Percentiles rank a stretch among this genome's conserved stretches.
Conservation (phyloP, 2,113 vertebrate genomes). For the Brachypteracias leptosomus region DNA sequence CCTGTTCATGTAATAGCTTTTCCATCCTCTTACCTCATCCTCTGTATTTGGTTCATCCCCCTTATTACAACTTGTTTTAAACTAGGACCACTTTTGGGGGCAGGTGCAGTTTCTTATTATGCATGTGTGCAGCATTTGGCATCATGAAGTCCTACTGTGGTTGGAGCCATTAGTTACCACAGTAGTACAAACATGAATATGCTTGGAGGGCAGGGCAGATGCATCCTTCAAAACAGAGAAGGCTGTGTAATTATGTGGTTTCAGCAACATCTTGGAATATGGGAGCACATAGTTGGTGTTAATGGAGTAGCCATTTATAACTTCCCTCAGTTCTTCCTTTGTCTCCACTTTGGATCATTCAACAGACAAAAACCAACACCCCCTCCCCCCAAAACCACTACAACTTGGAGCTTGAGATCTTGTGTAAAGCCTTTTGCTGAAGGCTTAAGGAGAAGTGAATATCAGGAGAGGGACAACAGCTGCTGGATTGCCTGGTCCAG, state of each 20-base stretch:
- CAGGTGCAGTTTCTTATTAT: background rate
- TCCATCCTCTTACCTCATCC: background rate
- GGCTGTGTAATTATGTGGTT: background rate
- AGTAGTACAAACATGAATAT: background rate
- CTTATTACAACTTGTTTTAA: background rate
- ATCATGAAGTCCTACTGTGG: background rate
- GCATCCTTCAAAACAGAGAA: background rate
- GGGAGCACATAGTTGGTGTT: background rate
- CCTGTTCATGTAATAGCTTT: background rate
- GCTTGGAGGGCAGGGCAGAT: background rate
- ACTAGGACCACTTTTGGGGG: background rate
- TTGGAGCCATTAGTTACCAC: background rate
- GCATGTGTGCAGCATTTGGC: background rate
- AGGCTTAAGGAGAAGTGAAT: background rate
- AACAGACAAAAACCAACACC: background rate
- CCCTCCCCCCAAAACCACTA: background rate
- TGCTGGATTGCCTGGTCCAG: background rate
- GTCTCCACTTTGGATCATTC: background rate
- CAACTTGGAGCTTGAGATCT: background rate
- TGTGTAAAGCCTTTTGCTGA: background rate
- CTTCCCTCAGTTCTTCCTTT: background rate
- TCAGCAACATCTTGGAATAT: background rate
- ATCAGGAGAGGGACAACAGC: background rate
- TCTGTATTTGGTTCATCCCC: background rate
- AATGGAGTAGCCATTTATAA: background rate